Percentiles rank a stretch among this genome's conserved stretches.
Conservation (phyloP, 2,113 vertebrate species). For the Pandion haliaetus region DNA sequence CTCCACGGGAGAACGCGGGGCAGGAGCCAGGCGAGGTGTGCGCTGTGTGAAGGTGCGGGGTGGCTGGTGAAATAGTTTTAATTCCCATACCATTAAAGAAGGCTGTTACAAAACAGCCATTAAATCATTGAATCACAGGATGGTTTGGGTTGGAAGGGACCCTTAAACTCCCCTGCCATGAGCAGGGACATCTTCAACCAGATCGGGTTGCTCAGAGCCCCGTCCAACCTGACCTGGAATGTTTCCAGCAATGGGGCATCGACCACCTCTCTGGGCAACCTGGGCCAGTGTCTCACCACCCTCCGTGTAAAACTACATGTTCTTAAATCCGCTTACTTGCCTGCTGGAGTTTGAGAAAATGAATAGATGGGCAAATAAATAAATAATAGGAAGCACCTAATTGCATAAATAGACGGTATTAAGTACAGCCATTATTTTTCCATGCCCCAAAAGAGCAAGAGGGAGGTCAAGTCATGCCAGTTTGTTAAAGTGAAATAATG, state of each 20-base stretch:
- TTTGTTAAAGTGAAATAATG: neutral
- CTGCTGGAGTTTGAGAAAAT: neutral
- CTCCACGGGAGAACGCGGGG: neutral
- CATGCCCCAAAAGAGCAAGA: neutral
- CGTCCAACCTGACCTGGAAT: neutral
- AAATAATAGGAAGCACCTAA: neutral
- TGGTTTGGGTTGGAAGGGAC: neutral
- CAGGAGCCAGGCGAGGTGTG: neutral
- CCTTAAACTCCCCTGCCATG: fast-evolving
- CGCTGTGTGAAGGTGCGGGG: fast-evolving
- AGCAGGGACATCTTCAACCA: neutral
- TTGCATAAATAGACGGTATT: neutral
- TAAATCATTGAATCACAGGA: neutral
- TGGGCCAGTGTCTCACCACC: neutral
- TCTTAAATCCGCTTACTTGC: neutral
- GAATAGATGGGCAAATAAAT: neutral
- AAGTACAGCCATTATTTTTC: neutral
- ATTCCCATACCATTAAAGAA: neutral
- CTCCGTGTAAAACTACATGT: fast-evolving
- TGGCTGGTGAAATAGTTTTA: neutral
- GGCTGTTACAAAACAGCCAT: neutral
- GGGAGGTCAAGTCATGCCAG: too few species aligned
- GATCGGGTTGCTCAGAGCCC: neutral
- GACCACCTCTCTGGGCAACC: neutral
- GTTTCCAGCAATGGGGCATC: neutral